Conservation (phyloP, 2,113 vertebrate species). For the Madoqua kirkii region DNA sequence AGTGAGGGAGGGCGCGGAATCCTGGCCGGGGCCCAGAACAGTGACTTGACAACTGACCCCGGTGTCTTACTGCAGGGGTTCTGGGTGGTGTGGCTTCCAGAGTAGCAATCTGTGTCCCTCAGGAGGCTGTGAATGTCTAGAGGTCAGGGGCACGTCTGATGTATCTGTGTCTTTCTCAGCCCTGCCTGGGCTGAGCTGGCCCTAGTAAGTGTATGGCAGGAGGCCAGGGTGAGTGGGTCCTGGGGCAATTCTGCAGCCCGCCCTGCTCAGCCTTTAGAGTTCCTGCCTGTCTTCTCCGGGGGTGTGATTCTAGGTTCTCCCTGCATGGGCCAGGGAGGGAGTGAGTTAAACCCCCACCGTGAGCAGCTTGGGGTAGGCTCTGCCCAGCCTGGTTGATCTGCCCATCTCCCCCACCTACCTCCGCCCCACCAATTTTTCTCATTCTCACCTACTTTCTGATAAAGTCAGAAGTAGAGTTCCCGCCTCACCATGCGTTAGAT, state of each 20-base stretch:
- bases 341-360: too few relatives aligned
- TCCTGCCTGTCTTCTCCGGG: background rate
- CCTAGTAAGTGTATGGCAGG: background rate
- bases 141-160: background rate
- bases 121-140: background rate
- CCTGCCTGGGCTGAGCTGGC: background rate
- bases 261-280: background rate
- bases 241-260: background rate
- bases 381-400: background rate
- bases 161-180: background rate
- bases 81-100: background rate
- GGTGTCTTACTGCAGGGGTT: background rate
- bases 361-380: background rate
- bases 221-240: background rate
- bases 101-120: background rate
- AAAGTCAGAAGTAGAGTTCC: background rate
- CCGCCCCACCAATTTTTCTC: background rate
- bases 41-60: background rate
- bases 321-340: rapidly evolving
- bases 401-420: background rate
- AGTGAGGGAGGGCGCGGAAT: rapidly evolving
- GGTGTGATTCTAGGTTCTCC: background rate
- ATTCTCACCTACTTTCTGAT: background rate
- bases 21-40: rapidly evolving
- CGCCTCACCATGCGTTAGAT: too few relatives aligned